Conservation (phyloP, 2,113 vertebrate genomes). For the Vulpes vulpes region DNA sequence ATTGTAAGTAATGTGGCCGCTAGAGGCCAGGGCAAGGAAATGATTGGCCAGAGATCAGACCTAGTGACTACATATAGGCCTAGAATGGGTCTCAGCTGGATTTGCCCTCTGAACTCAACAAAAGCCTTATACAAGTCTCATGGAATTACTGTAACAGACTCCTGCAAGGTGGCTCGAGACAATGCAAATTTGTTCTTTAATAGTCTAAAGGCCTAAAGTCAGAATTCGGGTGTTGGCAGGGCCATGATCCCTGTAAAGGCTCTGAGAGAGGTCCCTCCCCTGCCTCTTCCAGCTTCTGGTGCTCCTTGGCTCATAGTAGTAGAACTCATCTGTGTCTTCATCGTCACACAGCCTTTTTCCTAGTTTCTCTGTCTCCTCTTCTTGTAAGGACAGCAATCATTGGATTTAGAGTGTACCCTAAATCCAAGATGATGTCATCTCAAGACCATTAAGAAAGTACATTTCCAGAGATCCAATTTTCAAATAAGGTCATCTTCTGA, state of each 20-base stretch:
- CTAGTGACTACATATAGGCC: not conserved
- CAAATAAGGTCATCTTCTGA: not conserved
- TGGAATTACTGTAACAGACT: not conserved
- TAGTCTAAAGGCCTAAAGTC: not conserved
- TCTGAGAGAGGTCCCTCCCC: not conserved
- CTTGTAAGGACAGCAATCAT: not conserved
- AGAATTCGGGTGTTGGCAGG: not conserved
- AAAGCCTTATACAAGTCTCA: not conserved
- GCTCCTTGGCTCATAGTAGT: not conserved
- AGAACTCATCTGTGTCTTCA: not conserved
- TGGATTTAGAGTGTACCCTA: not conserved
- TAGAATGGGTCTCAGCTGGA: not conserved
- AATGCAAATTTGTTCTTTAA: not conserved
- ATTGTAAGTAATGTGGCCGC: not conserved
- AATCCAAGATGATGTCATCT: not conserved
- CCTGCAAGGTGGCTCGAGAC: not conserved
- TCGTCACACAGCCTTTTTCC: not conserved
- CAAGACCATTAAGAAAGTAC: not conserved
- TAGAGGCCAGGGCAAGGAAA: not conserved
- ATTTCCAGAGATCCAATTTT: not conserved
- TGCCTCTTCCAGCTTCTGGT: not conserved
- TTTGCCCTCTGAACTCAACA: not conserved
- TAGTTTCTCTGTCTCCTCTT: not conserved
- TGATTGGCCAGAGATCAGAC: not conserved
- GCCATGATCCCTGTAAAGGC: not conserved